Percentiles rank a stretch among this genome's conserved stretches.
Conservation (phyloP, 2,888 invertebrate species). For the Cryptosula pallasiana region DNA sequence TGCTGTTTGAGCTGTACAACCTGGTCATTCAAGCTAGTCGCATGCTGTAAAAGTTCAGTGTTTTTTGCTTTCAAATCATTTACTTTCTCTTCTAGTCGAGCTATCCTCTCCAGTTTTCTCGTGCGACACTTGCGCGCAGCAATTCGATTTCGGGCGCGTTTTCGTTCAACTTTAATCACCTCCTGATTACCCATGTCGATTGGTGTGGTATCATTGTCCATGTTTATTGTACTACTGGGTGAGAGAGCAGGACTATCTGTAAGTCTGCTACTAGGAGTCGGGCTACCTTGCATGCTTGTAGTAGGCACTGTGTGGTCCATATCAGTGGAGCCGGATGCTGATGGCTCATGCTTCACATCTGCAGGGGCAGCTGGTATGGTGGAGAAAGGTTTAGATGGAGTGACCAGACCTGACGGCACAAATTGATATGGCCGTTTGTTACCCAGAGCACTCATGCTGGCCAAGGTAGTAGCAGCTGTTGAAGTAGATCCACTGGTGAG, state of each 20-base stretch:
- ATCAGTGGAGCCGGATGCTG: not conserved
- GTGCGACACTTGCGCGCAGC: slow-evolving; percentile 91
- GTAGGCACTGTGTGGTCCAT: slow-evolving; percentile 13
- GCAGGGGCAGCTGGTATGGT: not conserved
- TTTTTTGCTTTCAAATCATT: slow-evolving; percentile 81
- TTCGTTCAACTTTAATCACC: slow-evolving; percentile 83
- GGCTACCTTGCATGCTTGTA: slow-evolving; percentile 8
- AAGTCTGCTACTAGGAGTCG: not conserved
- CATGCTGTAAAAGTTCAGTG: slow-evolving; percentile 70
- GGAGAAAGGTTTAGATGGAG: not conserved
- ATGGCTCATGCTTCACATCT: slow-evolving; percentile 19
- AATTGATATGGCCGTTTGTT: not conserved
- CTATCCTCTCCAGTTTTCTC: slow-evolving; percentile 85
- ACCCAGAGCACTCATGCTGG: not conserved
- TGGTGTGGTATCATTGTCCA: slow-evolving; percentile 55
- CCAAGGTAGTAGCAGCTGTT: not conserved
- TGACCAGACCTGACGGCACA: not conserved
- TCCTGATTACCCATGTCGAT: slow-evolving; percentile 92
- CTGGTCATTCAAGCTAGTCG: slow-evolving; percentile 80
- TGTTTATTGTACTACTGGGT: slow-evolving; percentile 1
- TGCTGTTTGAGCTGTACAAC: slow-evolving; percentile 85
- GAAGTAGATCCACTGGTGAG: not conserved
- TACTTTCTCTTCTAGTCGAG: slow-evolving; percentile 85
- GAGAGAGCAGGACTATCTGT: slow-evolving; percentile 13
- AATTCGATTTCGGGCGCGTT: slow-evolving; percentile 83